Percentiles rank a stretch among this genome's conserved stretches.
Conservation (phyloP, 2,888 invertebrate genomes). For the Phortica okadai region DNA sequence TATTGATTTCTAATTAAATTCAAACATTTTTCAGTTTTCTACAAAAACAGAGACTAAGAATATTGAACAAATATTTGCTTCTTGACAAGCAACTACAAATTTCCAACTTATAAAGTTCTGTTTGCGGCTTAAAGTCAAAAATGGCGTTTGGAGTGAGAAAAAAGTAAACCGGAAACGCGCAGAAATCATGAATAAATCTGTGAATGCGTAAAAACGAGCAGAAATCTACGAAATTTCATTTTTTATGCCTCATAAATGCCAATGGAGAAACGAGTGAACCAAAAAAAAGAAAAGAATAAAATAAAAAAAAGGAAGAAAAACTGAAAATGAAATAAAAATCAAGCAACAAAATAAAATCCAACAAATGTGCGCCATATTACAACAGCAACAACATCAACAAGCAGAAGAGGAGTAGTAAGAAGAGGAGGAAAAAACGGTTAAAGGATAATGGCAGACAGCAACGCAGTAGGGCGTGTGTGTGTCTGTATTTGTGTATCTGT, state of each 20-base stretch:
- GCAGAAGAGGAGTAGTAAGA: neutral
- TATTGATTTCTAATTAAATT: too few species aligned
- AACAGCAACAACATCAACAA: neutral
- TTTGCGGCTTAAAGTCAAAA: neutral
- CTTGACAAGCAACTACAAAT: neutral
- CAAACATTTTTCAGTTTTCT: too few species aligned
- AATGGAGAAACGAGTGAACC: conserved; percentile 49
- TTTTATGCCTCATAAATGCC: conserved; percentile 66
- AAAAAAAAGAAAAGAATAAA: conserved; percentile 47
- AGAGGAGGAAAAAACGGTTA: neutral
- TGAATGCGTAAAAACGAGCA: conserved; percentile 36
- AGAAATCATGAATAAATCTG: conserved; percentile 59
- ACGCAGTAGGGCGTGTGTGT: neutral
- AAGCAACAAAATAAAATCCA: neutral
- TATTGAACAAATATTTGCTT: too few species aligned
- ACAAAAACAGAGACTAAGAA: too few species aligned
- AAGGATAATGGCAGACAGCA: neutral
- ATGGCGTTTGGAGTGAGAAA: neutral
- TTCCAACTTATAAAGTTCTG: neutral
- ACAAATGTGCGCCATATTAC: neutral
- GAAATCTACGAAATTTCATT: conserved; percentile 44
- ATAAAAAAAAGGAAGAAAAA: conserved; percentile 41
- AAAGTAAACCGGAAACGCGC: neutral
- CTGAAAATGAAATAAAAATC: conserved; percentile 18
- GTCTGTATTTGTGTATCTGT: neutral